Percentiles rank a stretch among this genome's conserved stretches.
phyloP scores from a whole-genome alignment of 2,797 vertebrate species.

The Lithobates pipiens region DNA sequence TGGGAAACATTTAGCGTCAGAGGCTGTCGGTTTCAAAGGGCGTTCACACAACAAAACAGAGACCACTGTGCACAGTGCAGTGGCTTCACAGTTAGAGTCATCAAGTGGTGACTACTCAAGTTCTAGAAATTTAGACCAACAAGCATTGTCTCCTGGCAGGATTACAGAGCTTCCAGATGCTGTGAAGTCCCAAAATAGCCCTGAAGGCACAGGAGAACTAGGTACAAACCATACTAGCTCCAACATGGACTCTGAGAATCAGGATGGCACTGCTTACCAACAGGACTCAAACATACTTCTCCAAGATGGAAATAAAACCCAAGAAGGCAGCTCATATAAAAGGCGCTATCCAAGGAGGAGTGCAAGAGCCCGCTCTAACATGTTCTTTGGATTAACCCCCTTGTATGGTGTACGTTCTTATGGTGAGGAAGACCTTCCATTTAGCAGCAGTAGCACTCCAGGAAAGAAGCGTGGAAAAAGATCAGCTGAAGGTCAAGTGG shows the following conservation, averaged over 20 bases:
- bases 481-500: constrained; percentile 95
- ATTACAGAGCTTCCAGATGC: constrained; percentile 61
- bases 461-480: constrained; percentile 90
- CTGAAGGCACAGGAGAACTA: constrained; percentile 64
- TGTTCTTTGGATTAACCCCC: constrained; percentile 97
- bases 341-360: constrained; percentile 95
- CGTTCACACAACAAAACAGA: not conserved
- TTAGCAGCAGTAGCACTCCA: constrained; percentile 87
- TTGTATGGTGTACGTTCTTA: constrained; percentile 97
- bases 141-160: constrained; percentile 62
- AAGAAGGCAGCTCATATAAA: constrained; percentile 93
- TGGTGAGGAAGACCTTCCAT: constrained; percentile 93
- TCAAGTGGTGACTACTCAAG: constrained; percentile 78
- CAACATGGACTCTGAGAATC: constrained; percentile 69
- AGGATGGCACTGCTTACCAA: constrained; percentile 67
- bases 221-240: constrained; percentile 65
- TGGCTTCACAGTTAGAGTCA: not conserved
- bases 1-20: constrained; percentile 17
- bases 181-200: constrained; percentile 64
- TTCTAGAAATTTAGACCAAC: constrained; percentile 67
- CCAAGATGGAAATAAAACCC: constrained; percentile 81
- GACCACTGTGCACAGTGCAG: not conserved
- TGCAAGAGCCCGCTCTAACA: constrained; percentile 96
- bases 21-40: constrained; percentile 3
- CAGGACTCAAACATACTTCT: constrained; percentile 76